Base-by-base conservation (phyloP, 2,113 vertebrate species). In the Patagioenas fasciata region DNA sequence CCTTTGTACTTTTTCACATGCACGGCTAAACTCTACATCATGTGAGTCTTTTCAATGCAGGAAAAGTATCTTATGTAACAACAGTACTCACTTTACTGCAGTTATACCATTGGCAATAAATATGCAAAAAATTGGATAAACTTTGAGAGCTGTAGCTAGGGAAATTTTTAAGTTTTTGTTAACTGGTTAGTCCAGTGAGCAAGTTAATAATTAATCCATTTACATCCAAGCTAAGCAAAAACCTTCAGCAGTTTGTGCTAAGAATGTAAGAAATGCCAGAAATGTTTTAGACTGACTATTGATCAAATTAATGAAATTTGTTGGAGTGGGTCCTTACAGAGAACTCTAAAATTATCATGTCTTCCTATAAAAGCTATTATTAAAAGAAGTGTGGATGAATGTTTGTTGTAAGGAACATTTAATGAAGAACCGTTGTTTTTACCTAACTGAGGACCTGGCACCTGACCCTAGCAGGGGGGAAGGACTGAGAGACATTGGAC, bases 251-350 rank as follows among this genome's bases (percentile, higher is more conserved):
- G 23, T 50, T 50, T 50, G 48, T 50, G 48, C 48, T 50, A 24
- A 66, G 31, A 66, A 66, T 32, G 18, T 66, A 20, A 66, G 40
- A 47, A 44, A 66, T 32, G 18, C 20, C 6, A 25, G 10, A 62
- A 60, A 25, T 19, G 19, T 60, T 60, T 50, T 36, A 80, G 23
- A 61, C 23, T 24, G 70, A 18, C 0, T 15, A 18, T 69, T 44
- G 62, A 75, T 47, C 4, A 14, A 0, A 1, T 61, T 38, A 57
- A 17, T 78, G 29, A 18, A 75, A 7, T 53, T 62, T 75, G 11
- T 25, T n/a, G 15, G 16, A 60, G 8, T 0, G 0, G 7, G 1
- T 29, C 9, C 5, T 64, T 48, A 50, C 0, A 1, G 47, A 34
- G 5, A 64, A 58, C 3, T 67, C 28, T 34, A 24, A 80, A 82